Conservation (phyloP, 2,888 invertebrate species). For the Tridacna gigas region DNA sequence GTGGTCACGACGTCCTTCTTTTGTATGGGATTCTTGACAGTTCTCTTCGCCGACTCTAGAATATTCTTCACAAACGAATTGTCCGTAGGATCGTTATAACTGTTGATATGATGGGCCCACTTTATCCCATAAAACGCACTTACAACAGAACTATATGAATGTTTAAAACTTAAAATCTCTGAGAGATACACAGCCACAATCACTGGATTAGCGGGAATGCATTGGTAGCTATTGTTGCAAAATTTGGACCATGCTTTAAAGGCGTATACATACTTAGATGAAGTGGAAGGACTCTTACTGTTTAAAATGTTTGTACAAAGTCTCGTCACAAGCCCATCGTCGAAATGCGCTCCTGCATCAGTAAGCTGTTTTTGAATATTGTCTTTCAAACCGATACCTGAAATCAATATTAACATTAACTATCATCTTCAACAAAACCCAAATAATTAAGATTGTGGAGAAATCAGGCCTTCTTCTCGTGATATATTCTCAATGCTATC, state of each 20-base stretch:
- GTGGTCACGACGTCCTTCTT: slow-evolving; percentile 54
- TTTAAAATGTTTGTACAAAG: too few species aligned
- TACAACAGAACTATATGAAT: slow-evolving; percentile 29
- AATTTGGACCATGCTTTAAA: slow-evolving; percentile 45
- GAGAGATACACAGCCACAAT: slow-evolving; percentile 47
- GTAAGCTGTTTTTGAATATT: too few species aligned
- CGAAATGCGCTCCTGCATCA: too few species aligned
- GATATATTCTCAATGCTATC: too few species aligned
- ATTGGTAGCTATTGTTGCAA: slow-evolving; percentile 26
- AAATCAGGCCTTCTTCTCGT: too few species aligned
- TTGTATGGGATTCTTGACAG: slow-evolving; percentile 19
- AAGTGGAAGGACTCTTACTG: too few species aligned
- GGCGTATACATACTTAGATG: too few species aligned
- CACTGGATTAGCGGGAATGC: slow-evolving; percentile 46
- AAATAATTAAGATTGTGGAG: too few species aligned
- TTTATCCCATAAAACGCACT: slow-evolving; percentile 41
- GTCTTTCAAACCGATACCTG: too few species aligned
- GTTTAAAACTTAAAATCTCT: slow-evolving; percentile 33
- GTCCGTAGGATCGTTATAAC: slow-evolving; percentile 47
- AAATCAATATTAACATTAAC: too few species aligned
- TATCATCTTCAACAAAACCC: too few species aligned
- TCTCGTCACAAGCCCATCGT: too few species aligned
- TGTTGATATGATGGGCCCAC: slow-evolving; percentile 41
- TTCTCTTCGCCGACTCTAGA: slow-evolving; percentile 47
- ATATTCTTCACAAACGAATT: slow-evolving; percentile 54